Percentiles rank a stretch among this genome's conserved stretches.
These are phyloP conservation scores for Atrichornis clamosus DNA, from an alignment of 2,113 vertebrate genomes.

Conservation along the genomic window DNA sequence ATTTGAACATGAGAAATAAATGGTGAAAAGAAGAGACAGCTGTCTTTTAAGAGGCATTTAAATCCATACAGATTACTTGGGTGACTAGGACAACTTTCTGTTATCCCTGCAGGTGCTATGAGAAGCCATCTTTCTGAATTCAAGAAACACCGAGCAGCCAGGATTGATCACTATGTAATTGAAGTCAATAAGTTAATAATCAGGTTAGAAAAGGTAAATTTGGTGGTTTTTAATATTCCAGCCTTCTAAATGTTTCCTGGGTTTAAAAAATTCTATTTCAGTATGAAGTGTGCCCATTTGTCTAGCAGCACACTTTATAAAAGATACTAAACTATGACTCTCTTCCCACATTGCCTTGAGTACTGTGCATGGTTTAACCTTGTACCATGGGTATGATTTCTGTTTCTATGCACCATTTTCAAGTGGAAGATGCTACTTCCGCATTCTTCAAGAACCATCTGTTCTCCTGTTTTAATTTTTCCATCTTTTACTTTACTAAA, in stretches of 20 bases:
- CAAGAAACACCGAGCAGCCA: slow-evolving; percentile 91
- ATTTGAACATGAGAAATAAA: neutral
- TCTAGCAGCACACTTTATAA: neutral
- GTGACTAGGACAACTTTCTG: neutral
- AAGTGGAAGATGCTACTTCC: neutral
- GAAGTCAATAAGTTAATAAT: slow-evolving; percentile 98
- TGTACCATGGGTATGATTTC: neutral
- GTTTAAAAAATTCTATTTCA: neutral
- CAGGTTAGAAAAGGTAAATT: slow-evolving; percentile 92
- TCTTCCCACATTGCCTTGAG: neutral
- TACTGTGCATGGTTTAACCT: neutral
- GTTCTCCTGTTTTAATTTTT: neutral
- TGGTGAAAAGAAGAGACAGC: neutral
- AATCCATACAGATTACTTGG: neutral
- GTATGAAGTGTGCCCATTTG: neutral
- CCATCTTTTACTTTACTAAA: neutral
- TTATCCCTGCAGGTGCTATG: slow-evolving; percentile 74
- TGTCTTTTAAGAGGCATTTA: neutral
- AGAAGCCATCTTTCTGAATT: slow-evolving; percentile 90
- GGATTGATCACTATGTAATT: slow-evolving; percentile 97
- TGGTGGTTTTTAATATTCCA: neutral
- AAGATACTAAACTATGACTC: neutral
- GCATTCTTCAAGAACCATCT: neutral
- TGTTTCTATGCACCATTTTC: neutral
- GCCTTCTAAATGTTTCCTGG: neutral